These are phyloP conservation scores for Hyaena hyaena DNA, from an alignment of 2,113 vertebrate species.

Conservation along the genomic window DNA sequence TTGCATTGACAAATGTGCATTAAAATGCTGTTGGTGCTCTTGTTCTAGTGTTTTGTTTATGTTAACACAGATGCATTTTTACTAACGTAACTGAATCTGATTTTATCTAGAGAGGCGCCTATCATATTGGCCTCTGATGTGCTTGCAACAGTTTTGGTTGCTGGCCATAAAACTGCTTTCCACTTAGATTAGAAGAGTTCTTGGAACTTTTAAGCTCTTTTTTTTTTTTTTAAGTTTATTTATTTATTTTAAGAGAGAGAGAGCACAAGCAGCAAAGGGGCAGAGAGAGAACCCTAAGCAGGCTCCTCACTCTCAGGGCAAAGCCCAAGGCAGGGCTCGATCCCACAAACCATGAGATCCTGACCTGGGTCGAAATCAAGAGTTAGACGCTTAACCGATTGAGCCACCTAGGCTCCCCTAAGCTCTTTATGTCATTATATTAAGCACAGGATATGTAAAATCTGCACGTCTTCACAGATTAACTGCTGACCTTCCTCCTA, in stretches of 20 bases:
- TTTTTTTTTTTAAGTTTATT: neutral
- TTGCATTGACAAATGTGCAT: neutral
- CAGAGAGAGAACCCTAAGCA: no score
- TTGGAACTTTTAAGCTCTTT: neutral
- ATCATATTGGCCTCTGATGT: neutral
- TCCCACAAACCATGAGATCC: no score
- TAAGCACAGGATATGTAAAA: constrained; percentile 37
- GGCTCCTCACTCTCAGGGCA: no score
- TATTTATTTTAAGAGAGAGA: no score
- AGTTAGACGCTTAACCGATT: no score
- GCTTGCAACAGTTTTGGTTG: constrained; percentile 28
- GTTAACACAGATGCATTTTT: constrained; percentile 33
- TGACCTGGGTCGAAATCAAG: no score
- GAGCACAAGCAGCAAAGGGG: no score
- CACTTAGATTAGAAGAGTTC: neutral
- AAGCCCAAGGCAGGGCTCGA: no score
- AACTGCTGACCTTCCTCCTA: neutral
- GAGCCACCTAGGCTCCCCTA: neutral
- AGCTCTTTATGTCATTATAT: constrained; percentile 17
- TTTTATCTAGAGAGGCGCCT: neutral
- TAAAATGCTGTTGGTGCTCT: neutral
- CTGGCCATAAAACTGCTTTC: constrained; percentile 26
- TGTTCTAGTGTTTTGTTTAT: constrained; percentile 1
- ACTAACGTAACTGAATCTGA: neutral
- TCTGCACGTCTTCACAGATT: constrained; percentile 3